Evolutionary conservation across 2,888 invertebrate species (phyloP), one percentile per base, ranked within the genome.

Genomic region (Dasypogon diadema): DNA sequence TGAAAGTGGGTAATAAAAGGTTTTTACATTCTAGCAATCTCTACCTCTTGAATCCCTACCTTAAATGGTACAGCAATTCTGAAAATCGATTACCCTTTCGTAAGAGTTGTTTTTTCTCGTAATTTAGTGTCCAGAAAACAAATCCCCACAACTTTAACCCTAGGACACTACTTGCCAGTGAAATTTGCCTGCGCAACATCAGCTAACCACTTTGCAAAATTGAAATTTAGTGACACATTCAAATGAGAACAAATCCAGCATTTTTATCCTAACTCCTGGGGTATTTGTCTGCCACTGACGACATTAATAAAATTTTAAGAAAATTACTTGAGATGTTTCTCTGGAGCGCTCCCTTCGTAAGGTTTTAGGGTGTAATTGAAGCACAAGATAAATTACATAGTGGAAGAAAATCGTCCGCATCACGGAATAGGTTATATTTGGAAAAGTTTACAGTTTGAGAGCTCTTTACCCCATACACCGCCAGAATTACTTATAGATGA

Each of bases 271-370:
- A 18, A 51, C 8, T 16, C 51, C 6, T 18, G 5, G 4, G 51
- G 51, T 16, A 21, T 5, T 16, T 51, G 51, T 51, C 21, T 16
- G 18, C 51, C 51, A 21, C 16, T 51, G 18, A 16, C 21, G 21
- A 51, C 21, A 51, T 51, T 51, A 51, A 51, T 51, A 51, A 51
- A 21, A 51, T 51, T 51, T 51, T 51, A 6, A 51, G 51, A 16
- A 51, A 51, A 51, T 51, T 18, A 18, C 51, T 51, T 16, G 21
- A 51, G 16, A 21, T 51, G 21, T 16, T 51, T 51, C 51, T 51
- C 18, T 21, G 18, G 21, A 51, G 51, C 6, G 2, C 1, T 18
- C 16, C 18, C 18, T 18, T 18, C 51, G 5, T 51, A 51, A 51
- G 21, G 18, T 21, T 51, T 51, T 4, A 16, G 51, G 51, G 21